Base-by-base conservation (phyloP, 2,113 vertebrate genomes). In the Xiphophorus hellerii region DNA sequence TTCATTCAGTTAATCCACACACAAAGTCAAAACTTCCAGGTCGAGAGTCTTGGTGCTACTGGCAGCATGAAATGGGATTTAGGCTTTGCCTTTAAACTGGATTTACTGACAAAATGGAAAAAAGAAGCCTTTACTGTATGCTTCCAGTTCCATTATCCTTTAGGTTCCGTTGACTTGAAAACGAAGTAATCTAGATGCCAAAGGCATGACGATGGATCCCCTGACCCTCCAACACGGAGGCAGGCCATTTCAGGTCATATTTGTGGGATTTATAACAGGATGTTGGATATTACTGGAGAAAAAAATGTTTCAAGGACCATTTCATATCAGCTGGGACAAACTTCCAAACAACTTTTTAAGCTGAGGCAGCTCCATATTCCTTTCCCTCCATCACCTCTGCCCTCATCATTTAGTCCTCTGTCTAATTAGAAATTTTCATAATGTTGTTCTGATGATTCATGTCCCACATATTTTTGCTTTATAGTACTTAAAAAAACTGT, bases 251-350 rank as follows among this genome's bases (percentile, higher is more conserved):
- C 61, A 22, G 77, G 35, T 81, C 72, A 74, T 33, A 69, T 69
- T 86, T 14, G 29, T 67, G 22, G 64, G 77, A 73, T 74, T 76
- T 65, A 48, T 48, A 66, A 58, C 80, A 74, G 73, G 35, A 80
- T 48, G 62, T 58, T 81, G 54, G 51, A 73, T 25, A 48, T 70
- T 48, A n/a, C 54, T 29, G 28, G 14, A 58, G 76, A 63, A 48
- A 17, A 44, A 48, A 48, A 48, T 48, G 5, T 88, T 62, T 71
- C n/a, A 37, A n/a, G 61, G 79, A 77, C 42, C 15, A 73, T 77
- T 84, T 71, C 64, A 65, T 78, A 78, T 89, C 84, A 82, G 68
- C 68, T 76, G 81, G 65, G 66, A 80, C 86, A 54, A 84, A 61
- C 81, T 73, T 35, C 31, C 37, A 70, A 72, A 25, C 7, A 2